These are phyloP conservation scores for Leuctra nigra DNA, from an alignment of 2,888 invertebrate species.

Conservation along the genomic window DNA sequence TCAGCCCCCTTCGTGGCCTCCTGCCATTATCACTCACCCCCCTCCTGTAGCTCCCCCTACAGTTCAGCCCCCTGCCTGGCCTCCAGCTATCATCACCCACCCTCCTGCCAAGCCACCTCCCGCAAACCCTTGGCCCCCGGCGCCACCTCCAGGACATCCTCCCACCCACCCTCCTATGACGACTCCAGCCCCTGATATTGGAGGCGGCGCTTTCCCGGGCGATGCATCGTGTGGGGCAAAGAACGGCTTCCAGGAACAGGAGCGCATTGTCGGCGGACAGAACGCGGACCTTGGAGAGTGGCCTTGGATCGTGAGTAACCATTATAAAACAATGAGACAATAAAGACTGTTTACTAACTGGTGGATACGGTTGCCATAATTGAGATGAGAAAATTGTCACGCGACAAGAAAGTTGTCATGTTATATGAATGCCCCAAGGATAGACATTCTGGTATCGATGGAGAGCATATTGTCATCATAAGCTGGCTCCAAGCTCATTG, in stretches of 20 bases:
- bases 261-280: conserved; percentile 78
- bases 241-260: conserved; percentile 73
- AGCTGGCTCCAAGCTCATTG: no score
- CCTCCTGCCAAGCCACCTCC: conserved; percentile 19
- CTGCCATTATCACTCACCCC: not conserved
- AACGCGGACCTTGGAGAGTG: conserved; percentile 76
- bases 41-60: conserved; percentile 8
- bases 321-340: no score
- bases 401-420: no score
- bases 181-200: conserved; percentile 28
- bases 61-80: conserved; percentile 1
- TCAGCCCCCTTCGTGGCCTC: not conserved
- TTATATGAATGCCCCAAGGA: no score
- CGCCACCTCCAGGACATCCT: conserved; percentile 23
- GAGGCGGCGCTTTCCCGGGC: conserved; percentile 29
- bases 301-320: conserved; percentile 48
- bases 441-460: no score
- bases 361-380: no score
- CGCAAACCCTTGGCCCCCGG: conserved; percentile 16
- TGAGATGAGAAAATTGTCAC: no score
- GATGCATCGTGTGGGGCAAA: conserved; percentile 63
- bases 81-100: conserved; percentile 9
- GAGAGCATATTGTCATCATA: no score
- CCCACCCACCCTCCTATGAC: conserved; percentile 15
- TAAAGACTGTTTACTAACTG: no score